phyloP scores from a whole-genome alignment of 2,113 vertebrate genomes.

The Theristicus caerulescens region DNA sequence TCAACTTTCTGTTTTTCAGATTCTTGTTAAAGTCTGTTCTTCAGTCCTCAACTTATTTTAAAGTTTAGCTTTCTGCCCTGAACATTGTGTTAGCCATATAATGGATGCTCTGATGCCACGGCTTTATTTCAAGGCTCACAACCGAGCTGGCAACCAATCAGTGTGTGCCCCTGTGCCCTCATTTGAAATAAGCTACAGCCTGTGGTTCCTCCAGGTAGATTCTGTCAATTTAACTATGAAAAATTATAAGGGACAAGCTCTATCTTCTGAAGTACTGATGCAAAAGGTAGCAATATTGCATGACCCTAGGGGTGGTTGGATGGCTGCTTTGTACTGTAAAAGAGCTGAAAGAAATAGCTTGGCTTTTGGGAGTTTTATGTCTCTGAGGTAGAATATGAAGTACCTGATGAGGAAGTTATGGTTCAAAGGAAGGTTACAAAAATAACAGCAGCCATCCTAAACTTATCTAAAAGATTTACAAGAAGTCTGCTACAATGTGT shows the following conservation, averaged over 20 bases:
- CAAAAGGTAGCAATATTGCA: constrained; percentile 16
- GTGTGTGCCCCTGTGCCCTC: background rate
- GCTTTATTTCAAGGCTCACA: constrained; percentile 24
- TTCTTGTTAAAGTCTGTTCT: background rate
- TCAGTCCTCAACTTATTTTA: background rate
- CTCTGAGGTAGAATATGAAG: constrained; percentile 73
- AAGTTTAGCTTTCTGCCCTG: background rate
- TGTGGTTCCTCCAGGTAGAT: constrained; percentile 14
- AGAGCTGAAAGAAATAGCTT: constrained; percentile 55
- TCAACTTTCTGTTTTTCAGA: background rate
- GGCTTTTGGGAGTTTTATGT: constrained; percentile 61
- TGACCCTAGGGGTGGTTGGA: background rate
- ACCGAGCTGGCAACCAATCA: background rate
- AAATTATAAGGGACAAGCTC: constrained; percentile 21
- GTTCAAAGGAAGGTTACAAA: constrained; percentile 82
- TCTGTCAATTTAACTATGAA: constrained; percentile 20
- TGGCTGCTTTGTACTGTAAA: constrained; percentile 60
- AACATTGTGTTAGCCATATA: background rate
- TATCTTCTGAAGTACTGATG: constrained; percentile 37
- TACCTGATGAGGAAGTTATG: constrained; percentile 78
- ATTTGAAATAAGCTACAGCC: constrained; percentile 26
- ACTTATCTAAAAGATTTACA: constrained; percentile 80
- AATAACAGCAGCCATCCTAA: constrained; percentile 76
- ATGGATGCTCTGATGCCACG: background rate
- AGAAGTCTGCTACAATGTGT: constrained; percentile 67